Evolutionary conservation across 2,888 invertebrate genomes (phyloP).

Genomic region (Vanessa cardui): DNA sequence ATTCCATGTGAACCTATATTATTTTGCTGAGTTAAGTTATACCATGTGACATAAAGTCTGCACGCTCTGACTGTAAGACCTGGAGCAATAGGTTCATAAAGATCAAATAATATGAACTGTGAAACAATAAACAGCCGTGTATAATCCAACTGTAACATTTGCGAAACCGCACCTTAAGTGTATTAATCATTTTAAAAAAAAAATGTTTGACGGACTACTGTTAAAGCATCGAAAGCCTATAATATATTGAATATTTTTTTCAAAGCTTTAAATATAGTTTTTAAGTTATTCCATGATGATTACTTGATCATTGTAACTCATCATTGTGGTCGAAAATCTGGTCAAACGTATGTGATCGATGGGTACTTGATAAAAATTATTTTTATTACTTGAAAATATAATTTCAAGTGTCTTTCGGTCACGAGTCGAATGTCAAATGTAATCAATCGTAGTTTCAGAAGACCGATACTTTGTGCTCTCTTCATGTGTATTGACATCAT

Average conservation of each 20-base stretch:
- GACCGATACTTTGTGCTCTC: no score
- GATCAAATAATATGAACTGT: no score
- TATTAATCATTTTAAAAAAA: neutral
- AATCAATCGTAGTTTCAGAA: no score
- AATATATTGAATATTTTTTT: neutral
- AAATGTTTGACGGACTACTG: neutral
- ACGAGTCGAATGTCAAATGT: neutral
- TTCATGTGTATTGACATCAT: conserved; percentile 5
- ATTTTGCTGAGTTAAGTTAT: no score
- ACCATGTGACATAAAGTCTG: no score
- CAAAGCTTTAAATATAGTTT: neutral
- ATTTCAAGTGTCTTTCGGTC: neutral
- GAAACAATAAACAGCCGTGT: no score
- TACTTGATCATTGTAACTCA: neutral
- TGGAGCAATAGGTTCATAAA: no score
- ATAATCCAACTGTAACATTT: no score
- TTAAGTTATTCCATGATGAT: neutral
- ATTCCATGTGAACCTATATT: no score
- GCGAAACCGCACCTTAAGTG: neutral
- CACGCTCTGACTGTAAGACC: no score
- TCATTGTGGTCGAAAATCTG: neutral
- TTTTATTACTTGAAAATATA: neutral
- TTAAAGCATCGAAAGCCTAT: neutral
- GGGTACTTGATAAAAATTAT: neutral
- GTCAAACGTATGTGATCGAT: neutral